Evolutionary conservation across 2,888 invertebrate genomes (phyloP).

Genomic region (Polydrusus pterygomalis): DNA sequence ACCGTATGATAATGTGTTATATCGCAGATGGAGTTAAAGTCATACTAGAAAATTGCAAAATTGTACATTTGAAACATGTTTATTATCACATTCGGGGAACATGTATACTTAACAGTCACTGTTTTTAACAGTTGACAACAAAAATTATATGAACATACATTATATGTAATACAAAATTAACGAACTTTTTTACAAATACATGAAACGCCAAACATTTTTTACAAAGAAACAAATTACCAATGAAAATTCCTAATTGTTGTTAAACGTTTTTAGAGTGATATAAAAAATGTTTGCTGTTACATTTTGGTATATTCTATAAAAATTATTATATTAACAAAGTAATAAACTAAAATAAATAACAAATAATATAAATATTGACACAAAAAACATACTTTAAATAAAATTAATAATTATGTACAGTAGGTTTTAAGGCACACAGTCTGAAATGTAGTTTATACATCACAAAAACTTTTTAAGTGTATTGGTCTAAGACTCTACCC

Average conservation of each 20-base stretch:
- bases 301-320: conserved; percentile 49
- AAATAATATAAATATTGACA: conserved; percentile 67
- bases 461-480: conserved; percentile 34
- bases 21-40: conserved; percentile 58
- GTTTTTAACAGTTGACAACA: conserved; percentile 60
- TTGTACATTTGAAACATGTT: conserved; percentile 70
- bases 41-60: conserved; percentile 65
- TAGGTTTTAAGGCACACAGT: conserved; percentile 63
- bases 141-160: conserved; percentile 55
- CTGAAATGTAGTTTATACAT: conserved; percentile 31
- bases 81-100: conserved; percentile 72
- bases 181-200: conserved; percentile 49
- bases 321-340: conserved; percentile 49
- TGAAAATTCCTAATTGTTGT: conserved; percentile 53
- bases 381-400: conserved; percentile 69
- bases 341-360: conserved; percentile 63
- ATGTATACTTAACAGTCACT: conserved; percentile 62
- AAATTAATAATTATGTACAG: conserved; percentile 58
- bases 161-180: conserved; percentile 35
- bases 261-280: conserved; percentile 51
- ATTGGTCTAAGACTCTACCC: conserved; percentile 21
- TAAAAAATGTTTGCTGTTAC: conserved; percentile 58
- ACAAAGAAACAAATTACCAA: conserved; percentile 51
- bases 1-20: conserved; percentile 58
- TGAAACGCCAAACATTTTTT: conserved; percentile 58